Percentiles rank a stretch among this genome's conserved stretches.
These are phyloP conservation scores for Rhagophthalmus giganteus DNA, from an alignment of 2,888 invertebrate genomes.

Conservation along the genomic window DNA sequence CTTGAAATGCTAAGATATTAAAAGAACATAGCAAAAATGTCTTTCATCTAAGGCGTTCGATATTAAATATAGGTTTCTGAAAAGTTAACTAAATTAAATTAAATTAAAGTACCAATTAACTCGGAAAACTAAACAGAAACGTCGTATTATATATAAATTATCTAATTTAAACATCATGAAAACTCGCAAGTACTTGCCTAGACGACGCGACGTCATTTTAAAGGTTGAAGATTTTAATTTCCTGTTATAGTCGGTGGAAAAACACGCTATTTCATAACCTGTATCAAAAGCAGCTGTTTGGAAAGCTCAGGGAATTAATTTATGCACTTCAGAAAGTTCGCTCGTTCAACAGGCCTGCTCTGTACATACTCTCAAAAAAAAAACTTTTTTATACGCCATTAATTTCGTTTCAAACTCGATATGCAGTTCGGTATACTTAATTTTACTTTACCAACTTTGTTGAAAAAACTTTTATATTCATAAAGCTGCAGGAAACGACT, in stretches of 20 bases:
- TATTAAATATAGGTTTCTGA: too few species aligned
- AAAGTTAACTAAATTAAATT: too few species aligned
- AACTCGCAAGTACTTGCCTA: too few species aligned
- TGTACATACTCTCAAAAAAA: slow-evolving; percentile 17
- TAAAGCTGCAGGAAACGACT: background rate
- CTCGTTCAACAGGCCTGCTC: slow-evolving; percentile 13
- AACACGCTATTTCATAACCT: slow-evolving; percentile 8
- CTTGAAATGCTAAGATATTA: background rate
- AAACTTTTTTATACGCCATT: slow-evolving; percentile 27
- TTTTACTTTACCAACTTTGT: slow-evolving; percentile 15
- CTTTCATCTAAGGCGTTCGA: too few species aligned
- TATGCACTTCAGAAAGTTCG: slow-evolving; percentile 21
- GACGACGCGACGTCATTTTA: too few species aligned
- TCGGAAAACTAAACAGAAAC: too few species aligned
- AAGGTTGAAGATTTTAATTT: slow-evolving; percentile 10
- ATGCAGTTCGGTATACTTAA: slow-evolving; percentile 20
- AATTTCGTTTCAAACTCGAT: slow-evolving; percentile 24
- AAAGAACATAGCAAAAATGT: too few species aligned
- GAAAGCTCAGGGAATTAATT: slow-evolving; percentile 21
- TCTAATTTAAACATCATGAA: too few species aligned
- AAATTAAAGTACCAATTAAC: too few species aligned
- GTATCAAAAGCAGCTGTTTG: slow-evolving; percentile 24
- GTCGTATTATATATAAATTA: too few species aligned
- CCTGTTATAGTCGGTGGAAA: background rate
- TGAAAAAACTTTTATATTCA: slow-evolving; percentile 11